A percentile compares a stretch with the other conserved stretches of the same genome.
These are phyloP conservation scores for Meiosimyza decipiens DNA, from an alignment of 2,888 invertebrate genomes.

Conservation along the genomic window DNA sequence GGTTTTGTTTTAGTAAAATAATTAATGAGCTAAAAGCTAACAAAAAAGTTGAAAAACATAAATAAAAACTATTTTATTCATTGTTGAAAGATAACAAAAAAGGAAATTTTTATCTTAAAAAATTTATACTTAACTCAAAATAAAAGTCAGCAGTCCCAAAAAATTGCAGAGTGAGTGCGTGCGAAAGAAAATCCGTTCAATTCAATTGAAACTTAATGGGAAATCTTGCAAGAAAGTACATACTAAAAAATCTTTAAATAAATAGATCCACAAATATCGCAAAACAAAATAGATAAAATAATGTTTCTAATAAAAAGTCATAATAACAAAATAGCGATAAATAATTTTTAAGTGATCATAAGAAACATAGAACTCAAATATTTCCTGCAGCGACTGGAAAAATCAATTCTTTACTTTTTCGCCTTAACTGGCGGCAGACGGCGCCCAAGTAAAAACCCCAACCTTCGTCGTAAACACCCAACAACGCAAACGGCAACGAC, in stretches of 20 bases:
- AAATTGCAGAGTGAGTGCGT: background rate
- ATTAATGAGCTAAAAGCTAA: background rate
- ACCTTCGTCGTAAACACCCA: background rate
- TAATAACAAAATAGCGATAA: background rate
- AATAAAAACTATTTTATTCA: background rate
- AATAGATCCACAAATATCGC: too few species aligned
- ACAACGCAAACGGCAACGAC: conserved; percentile 6
- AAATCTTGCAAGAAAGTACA: background rate
- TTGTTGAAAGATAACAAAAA: background rate
- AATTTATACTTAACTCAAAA: background rate
- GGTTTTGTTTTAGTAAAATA: background rate
- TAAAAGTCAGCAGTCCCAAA: background rate
- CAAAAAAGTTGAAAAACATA: background rate
- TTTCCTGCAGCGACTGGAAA: conserved; percentile 19
- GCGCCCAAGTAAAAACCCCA: background rate
- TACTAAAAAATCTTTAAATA: background rate
- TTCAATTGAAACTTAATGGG: background rate
- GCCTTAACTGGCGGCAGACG: conserved; percentile 11
- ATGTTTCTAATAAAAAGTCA: background rate
- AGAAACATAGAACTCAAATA: too few species aligned
- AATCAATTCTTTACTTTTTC: conserved; percentile 28
- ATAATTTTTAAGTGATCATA: background rate
- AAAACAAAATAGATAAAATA: conserved; percentile 2
- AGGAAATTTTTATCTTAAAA: background rate
- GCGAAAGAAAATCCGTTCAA: background rate